A percentile compares a stretch with the other conserved stretches of the same genome.
These are phyloP conservation scores for Ceratothoa steindachneri DNA, from an alignment of 2,888 invertebrate species.

Conservation along the genomic window DNA sequence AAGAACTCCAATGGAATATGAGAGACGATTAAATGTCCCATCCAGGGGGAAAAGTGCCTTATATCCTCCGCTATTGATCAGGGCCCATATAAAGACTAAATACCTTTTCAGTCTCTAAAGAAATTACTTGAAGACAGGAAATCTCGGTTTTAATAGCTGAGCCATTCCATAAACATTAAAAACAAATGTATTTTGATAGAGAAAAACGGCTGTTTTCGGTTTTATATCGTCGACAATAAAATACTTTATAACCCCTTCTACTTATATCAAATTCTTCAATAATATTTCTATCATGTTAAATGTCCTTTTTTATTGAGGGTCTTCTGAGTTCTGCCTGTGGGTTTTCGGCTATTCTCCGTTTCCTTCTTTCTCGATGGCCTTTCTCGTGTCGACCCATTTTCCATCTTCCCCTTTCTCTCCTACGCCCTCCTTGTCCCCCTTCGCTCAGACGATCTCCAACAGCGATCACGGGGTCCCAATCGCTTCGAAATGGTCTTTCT, in stretches of 20 bases:
- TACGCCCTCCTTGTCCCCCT: not conserved
- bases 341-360: not conserved
- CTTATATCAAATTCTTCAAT: not conserved
- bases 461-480: constrained; percentile 16
- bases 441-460: constrained; percentile 16
- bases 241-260: not conserved
- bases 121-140: not conserved
- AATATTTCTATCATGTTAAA: not conserved
- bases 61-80: too few relatives aligned
- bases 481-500: constrained; percentile 14
- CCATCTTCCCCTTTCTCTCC: constrained; percentile 1
- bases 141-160: not conserved
- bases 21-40: too few relatives aligned
- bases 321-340: not conserved
- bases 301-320: not conserved
- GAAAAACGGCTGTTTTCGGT: not conserved
- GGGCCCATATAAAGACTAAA: not conserved
- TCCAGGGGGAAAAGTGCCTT: too few relatives aligned
- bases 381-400: not conserved
- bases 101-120: not conserved
- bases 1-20: too few relatives aligned
- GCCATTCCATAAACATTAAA: not conserved
- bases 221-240: not conserved
- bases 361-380: not conserved
- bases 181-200: not conserved